Conservation (phyloP, 2,113 vertebrate genomes). For the Stegastes partitus region DNA sequence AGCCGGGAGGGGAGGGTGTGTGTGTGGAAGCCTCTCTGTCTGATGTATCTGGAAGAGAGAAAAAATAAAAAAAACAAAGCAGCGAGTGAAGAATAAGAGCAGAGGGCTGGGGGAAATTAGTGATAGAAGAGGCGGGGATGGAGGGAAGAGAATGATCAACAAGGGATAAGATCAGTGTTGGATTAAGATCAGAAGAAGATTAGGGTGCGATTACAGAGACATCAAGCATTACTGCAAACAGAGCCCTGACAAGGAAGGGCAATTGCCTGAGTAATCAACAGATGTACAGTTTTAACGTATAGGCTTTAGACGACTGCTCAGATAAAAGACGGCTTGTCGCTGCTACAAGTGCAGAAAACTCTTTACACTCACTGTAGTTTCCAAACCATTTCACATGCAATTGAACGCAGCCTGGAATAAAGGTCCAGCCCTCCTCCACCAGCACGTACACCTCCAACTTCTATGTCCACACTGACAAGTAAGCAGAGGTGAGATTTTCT, state of each 20-base stretch:
- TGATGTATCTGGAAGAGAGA: conserved; percentile 20
- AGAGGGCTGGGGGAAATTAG: conserved; percentile 38
- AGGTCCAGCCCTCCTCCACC: background rate
- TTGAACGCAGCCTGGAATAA: background rate
- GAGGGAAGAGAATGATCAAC: conserved; percentile 47
- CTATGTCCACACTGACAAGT: conserved; percentile 21
- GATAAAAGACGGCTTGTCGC: conserved; percentile 28
- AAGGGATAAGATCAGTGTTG: conserved; percentile 58
- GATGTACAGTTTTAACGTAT: conserved; percentile 57
- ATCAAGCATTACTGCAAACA: conserved; percentile 60
- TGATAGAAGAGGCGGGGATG: background rate
- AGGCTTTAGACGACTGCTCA: conserved; percentile 40
- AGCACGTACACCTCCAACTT: background rate
- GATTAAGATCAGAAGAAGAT: conserved; percentile 69
- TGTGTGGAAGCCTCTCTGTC: conserved; percentile 13
- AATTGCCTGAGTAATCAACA: conserved; percentile 51
- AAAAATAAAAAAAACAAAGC: background rate
- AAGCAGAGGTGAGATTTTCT: conserved; percentile 51
- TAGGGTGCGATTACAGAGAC: conserved; percentile 60
- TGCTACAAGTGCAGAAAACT: background rate
- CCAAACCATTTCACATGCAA: conserved; percentile 13
- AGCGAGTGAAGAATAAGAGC: conserved; percentile 5
- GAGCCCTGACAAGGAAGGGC: conserved; percentile 45
- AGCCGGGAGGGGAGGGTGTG: conserved; percentile 1
- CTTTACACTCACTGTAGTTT: conserved; percentile 5